Base-by-base conservation (phyloP, 2,888 invertebrate genomes). In the Dryococelus australis region DNA sequence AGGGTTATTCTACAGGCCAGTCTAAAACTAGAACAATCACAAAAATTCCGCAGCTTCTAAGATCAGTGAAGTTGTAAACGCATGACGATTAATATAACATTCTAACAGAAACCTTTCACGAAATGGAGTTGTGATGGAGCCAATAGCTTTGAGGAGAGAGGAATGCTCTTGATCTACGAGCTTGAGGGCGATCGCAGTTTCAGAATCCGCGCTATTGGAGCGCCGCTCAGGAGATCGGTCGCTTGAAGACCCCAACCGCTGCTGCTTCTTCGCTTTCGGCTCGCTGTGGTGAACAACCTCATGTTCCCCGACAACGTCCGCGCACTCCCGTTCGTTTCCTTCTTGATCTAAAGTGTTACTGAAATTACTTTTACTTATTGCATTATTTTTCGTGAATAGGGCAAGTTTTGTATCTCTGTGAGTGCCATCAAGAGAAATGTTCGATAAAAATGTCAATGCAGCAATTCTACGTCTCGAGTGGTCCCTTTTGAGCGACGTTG, bases 401-500 rank as follows among this genome's bases (percentile, higher is more conserved):
- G 87, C 87, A 91, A 95, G 92, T 92, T 94, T 95, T 88, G 95
- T 95, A 92, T 96, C 96, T 92, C 95, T 95, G 92, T 97, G 96
- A 90, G 96, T 96, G 90, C 98, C 98, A 94, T 98, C 98, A 89
- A 99, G 94, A 89, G 98, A 98, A 92, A 99, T 99, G 93, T 98
- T 99, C 87, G 98, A 96, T 90, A 99, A 94, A 94, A 99, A 99
- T 91, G 97, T 97, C 91, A 98, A 95, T 90, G 99, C 99, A 92
- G 98, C 98, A 91, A 98, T 95, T 92, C 98, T 95, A 93, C 97
- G 95, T 92, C 97, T 95, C 91, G 97, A 96, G 93, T 96, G 95
- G 91, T 93, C 93, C 90, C 93, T 93, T 84, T 88, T 89, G 20
- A 86, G 47, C 27, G 88, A 87, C 16, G 87, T 81, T 35, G 88